A percentile compares a stretch with the other conserved stretches of the same genome.
Evolutionary conservation across 2,797 vertebrate species (phyloP).

Genomic region (Silurus lanzhouensis): DNA sequence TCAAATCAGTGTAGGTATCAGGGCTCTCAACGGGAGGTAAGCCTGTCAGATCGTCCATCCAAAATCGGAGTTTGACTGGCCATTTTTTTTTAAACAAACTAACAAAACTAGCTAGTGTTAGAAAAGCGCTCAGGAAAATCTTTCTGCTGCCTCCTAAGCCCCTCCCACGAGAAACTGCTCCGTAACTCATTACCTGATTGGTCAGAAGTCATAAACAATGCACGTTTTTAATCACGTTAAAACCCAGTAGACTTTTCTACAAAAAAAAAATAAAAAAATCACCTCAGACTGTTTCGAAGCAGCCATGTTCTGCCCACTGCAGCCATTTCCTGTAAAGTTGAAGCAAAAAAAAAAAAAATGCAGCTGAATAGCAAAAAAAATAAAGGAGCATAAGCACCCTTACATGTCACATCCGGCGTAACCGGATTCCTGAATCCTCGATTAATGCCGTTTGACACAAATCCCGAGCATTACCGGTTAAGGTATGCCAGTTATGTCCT

Average conservation of each 20-base stretch:
- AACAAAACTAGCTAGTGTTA: too few relatives aligned
- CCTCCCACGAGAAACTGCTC: too few relatives aligned
- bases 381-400: neutral
- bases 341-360: neutral
- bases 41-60: too few relatives aligned
- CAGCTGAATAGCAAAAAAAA: too few relatives aligned
- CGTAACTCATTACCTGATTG: neutral
- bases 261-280: neutral
- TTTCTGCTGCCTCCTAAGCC: too few relatives aligned
- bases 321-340: neutral
- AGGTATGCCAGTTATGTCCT: slow-evolving; percentile 22
- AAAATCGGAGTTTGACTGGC: too few relatives aligned
- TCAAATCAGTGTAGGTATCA: too few relatives aligned
- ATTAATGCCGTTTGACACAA: slow-evolving; percentile 19
- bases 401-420: neutral
- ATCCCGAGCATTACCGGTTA: slow-evolving; percentile 16
- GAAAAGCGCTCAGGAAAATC: too few relatives aligned
- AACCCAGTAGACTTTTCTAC: neutral
- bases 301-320: too few relatives aligned
- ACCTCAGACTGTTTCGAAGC: neutral
- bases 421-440: neutral
- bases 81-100: too few relatives aligned
- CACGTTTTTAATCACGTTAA: neutral
- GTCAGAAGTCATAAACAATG: neutral
- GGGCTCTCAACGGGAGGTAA: too few relatives aligned